Evolutionary conservation across 2,888 invertebrate species (phyloP).

Genomic region (Abrostola tripartita): DNA sequence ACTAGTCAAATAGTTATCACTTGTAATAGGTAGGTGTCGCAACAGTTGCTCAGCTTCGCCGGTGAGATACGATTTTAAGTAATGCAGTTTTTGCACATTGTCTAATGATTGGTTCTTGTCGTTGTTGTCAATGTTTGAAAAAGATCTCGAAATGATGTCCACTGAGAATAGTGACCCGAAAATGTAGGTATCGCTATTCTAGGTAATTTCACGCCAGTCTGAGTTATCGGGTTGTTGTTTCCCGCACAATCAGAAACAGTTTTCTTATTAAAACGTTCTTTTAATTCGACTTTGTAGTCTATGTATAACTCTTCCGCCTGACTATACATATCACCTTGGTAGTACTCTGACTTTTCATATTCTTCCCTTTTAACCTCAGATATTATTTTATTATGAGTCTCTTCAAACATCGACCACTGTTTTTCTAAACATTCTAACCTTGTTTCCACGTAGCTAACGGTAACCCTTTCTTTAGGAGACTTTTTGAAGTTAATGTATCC

Average conservation of each 20-base stretch:
- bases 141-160: conserved; percentile 4
- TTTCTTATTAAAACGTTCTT: background rate
- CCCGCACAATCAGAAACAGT: background rate
- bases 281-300: conserved; percentile 3
- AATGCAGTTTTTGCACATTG: background rate
- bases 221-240: no score
- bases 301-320: conserved; percentile 8
- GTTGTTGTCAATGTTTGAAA: conserved; percentile 1
- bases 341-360: conserved; percentile 1
- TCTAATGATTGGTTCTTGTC: conserved; percentile 2
- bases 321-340: background rate
- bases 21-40: conserved; percentile 4
- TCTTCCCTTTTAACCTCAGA: conserved; percentile 2
- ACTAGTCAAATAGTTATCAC: conserved; percentile 1
- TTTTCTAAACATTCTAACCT: conserved; percentile 7
- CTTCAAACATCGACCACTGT: conserved; percentile 9
- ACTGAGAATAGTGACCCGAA: conserved; percentile 5
- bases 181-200: conserved; percentile 9
- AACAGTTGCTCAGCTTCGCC: conserved; percentile 10
- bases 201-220: conserved; percentile 7
- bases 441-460: conserved; percentile 9
- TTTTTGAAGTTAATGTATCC: conserved; percentile 12
- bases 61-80: conserved; percentile 5
- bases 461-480: conserved; percentile 8
- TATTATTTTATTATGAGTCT: conserved; percentile 8